These are phyloP conservation scores for Ferrisia virgata DNA, from an alignment of 2,888 invertebrate species.

Conservation along the genomic window DNA sequence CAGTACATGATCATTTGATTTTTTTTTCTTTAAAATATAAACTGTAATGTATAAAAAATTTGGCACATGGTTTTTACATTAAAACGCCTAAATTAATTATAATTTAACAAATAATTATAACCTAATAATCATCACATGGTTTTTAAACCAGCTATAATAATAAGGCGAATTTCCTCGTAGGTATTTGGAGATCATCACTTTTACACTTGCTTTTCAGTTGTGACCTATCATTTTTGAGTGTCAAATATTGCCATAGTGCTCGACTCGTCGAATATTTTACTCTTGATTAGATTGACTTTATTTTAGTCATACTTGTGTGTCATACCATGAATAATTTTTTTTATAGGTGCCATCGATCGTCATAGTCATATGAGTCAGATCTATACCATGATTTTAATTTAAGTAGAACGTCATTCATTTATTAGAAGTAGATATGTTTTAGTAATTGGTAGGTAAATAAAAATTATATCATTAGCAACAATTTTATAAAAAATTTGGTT, in stretches of 20 bases:
- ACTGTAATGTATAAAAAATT: conserved; percentile 3
- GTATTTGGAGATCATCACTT: background rate
- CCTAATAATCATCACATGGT: background rate
- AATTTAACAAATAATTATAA: background rate
- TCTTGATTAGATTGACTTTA: too few species aligned
- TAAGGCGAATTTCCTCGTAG: background rate
- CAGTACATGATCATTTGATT: conserved; percentile 5
- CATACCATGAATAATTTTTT: too few species aligned
- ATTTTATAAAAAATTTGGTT: too few species aligned
- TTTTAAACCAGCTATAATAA: background rate
- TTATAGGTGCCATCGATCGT: too few species aligned
- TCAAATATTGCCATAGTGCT: background rate
- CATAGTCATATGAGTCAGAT: too few species aligned
- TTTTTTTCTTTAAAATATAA: background rate
- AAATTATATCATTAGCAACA: too few species aligned
- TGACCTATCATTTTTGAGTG: background rate
- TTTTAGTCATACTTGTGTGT: too few species aligned
- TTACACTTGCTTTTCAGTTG: background rate
- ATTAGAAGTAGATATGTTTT: too few species aligned
- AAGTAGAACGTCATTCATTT: too few species aligned
- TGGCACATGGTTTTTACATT: conserved; percentile 10
- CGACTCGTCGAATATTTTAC: background rate
- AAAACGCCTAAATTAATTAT: background rate
- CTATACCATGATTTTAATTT: too few species aligned
- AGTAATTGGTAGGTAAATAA: too few species aligned